Conservation (phyloP, 2,797 vertebrate species). For the Xyrichtys novacula region DNA sequence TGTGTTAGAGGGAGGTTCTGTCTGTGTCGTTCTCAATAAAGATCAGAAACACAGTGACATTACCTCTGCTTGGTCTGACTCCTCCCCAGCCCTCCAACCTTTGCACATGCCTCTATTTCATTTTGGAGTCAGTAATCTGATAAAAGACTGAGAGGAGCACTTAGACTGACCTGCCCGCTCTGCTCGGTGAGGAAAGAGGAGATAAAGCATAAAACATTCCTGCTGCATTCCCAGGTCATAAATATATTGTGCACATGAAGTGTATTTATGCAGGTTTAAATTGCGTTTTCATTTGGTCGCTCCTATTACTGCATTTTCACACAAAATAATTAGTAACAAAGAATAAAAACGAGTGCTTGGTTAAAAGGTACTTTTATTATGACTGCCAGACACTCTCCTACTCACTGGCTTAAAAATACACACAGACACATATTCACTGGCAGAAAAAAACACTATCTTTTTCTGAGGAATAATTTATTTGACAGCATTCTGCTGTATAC, state of each 20-base stretch:
- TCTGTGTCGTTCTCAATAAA: slow-evolving; percentile 71
- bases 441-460: slow-evolving; percentile 23
- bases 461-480: slow-evolving; percentile 32
- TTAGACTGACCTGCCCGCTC: slow-evolving; percentile 56
- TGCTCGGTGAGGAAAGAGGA: slow-evolving; percentile 42
- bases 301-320: background rate
- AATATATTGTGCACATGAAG: background rate
- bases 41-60: slow-evolving; percentile 70
- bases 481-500: slow-evolving; percentile 37
- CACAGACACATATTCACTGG: slow-evolving; percentile 16
- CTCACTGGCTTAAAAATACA: slow-evolving; percentile 17
- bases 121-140: slow-evolving; percentile 72
- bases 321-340: slow-evolving; percentile 21
- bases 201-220: slow-evolving; percentile 47
- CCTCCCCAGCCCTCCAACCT: slow-evolving; percentile 62
- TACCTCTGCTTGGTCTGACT: slow-evolving; percentile 64
- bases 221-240: slow-evolving; percentile 19
- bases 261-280: slow-evolving; percentile 7
- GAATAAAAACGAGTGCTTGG: slow-evolving; percentile 17
- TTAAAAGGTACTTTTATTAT: slow-evolving; percentile 28
- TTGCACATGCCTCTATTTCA: slow-evolving; percentile 76
- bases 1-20: slow-evolving; percentile 36
- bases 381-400: slow-evolving; percentile 21
- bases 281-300: slow-evolving; percentile 11
- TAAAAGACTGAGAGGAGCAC: slow-evolving; percentile 75